Evolutionary conservation across 2,888 invertebrate genomes (phyloP).

Genomic region (Helleia helle): DNA sequence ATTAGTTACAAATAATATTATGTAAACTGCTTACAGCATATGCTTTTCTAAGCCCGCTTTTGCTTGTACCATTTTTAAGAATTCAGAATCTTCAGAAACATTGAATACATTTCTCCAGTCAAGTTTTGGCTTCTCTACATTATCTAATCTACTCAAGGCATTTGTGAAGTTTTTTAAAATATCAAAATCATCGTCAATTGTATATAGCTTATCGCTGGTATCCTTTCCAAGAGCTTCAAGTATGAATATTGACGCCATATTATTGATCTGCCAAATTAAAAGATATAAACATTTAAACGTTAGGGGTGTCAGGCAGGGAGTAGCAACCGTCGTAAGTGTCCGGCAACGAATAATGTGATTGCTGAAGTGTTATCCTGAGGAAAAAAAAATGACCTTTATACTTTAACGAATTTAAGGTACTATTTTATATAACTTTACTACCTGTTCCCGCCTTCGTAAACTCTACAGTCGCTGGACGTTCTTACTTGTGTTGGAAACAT

Average conservation of each 20-base stretch:
- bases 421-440: too few species aligned
- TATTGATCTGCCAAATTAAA: conserved; percentile 43
- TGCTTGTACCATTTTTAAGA: conserved; percentile 35
- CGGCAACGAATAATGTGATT: too few species aligned
- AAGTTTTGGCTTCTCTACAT: conserved; percentile 22
- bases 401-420: too few species aligned
- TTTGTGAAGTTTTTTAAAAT: conserved; percentile 43
- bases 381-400: too few species aligned
- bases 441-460: too few species aligned
- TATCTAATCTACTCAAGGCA: conserved; percentile 30
- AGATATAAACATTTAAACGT: too few species aligned
- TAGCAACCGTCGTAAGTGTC: too few species aligned
- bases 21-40: conserved; percentile 43
- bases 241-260: conserved; percentile 56
- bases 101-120: conserved; percentile 43
- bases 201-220: conserved; percentile 43
- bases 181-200: conserved; percentile 45
- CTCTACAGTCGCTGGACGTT: too few species aligned
- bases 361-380: too few species aligned
- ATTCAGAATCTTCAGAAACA: conserved; percentile 33
- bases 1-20: not conserved
- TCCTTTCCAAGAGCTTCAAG: conserved; percentile 62
- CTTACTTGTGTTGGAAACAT: too few species aligned
- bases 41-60: conserved; percentile 45
- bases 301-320: too few species aligned